A percentile compares a stretch with the other conserved stretches of the same genome.
These are phyloP conservation scores for Drosophila pullipes DNA, from an alignment of 2,888 invertebrate genomes.

Conservation along the genomic window DNA sequence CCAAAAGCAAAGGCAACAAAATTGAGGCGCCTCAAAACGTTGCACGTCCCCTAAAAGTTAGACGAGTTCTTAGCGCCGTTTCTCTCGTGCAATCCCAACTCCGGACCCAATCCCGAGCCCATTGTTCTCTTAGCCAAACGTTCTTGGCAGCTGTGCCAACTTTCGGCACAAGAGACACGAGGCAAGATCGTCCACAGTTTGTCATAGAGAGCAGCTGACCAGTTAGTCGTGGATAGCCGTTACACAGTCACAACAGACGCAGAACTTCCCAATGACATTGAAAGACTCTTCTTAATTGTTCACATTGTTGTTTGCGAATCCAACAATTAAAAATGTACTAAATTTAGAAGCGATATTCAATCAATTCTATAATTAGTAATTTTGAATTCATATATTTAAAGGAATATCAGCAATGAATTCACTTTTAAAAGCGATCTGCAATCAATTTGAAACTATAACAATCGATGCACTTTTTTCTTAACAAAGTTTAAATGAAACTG, in stretches of 20 bases:
- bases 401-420: too few relatives aligned
- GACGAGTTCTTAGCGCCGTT: constrained; percentile 63
- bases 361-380: background rate
- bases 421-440: background rate
- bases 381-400: background rate
- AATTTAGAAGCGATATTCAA: background rate
- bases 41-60: constrained; percentile 71
- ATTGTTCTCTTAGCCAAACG: constrained; percentile 56
- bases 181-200: constrained; percentile 42
- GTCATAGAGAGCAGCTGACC: constrained; percentile 62
- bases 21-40: constrained; percentile 57
- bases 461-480: background rate
- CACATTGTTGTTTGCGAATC: background rate
- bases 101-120: constrained; percentile 37
- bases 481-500: background rate
- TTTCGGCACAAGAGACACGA: constrained; percentile 62
- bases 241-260: constrained; percentile 7
- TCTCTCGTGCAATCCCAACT: constrained; percentile 19
- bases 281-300: background rate
- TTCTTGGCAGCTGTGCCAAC: constrained; percentile 67
- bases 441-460: background rate
- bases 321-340: background rate
- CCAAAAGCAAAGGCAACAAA: constrained; percentile 49
- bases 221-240: constrained; percentile 24
- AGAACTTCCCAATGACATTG: background rate